phyloP scores from a whole-genome alignment of 2,113 vertebrate species.

The Lophius piscatorius region DNA sequence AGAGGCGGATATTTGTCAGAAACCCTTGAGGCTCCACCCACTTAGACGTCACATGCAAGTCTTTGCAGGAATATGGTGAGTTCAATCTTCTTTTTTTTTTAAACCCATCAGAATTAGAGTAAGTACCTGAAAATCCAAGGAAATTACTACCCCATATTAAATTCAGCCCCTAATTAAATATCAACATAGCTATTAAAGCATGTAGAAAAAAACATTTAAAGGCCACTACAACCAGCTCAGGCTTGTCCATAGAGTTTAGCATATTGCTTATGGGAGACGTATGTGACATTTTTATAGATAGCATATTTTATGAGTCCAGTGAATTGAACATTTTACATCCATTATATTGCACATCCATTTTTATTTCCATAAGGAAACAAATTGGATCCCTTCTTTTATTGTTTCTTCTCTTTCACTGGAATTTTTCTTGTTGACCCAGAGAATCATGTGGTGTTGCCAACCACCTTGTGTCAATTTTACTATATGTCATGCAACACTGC shows the following conservation, averaged over 20 bases:
- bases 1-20: slow-evolving; percentile 92
- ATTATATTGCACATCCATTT: slow-evolving; percentile 66
- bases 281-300: slow-evolving; percentile 60
- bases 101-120: not conserved
- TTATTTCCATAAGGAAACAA: slow-evolving; percentile 53
- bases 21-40: slow-evolving; percentile 97
- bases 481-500: slow-evolving; percentile 57
- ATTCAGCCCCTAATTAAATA: not conserved
- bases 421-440: slow-evolving; percentile 57
- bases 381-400: slow-evolving; percentile 42
- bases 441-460: slow-evolving; percentile 39
- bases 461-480: slow-evolving; percentile 57
- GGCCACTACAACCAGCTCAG: not conserved
- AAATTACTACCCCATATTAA: slow-evolving; percentile 8
- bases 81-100: slow-evolving; percentile 33
- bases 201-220: slow-evolving; percentile 6
- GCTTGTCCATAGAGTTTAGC: slow-evolving; percentile 17
- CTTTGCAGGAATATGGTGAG: slow-evolving; percentile 93
- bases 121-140: not conserved
- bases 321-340: slow-evolving; percentile 73
- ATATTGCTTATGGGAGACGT: slow-evolving; percentile 36
- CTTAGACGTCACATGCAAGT: slow-evolving; percentile 87
- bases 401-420: slow-evolving; percentile 42
- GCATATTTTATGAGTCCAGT: slow-evolving; percentile 63
- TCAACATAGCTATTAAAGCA: not conserved